A percentile compares a stretch with the other conserved stretches of the same genome.
Conservation (phyloP, 1,140 invertebrate species). For the Aradophagus sp. region DNA sequence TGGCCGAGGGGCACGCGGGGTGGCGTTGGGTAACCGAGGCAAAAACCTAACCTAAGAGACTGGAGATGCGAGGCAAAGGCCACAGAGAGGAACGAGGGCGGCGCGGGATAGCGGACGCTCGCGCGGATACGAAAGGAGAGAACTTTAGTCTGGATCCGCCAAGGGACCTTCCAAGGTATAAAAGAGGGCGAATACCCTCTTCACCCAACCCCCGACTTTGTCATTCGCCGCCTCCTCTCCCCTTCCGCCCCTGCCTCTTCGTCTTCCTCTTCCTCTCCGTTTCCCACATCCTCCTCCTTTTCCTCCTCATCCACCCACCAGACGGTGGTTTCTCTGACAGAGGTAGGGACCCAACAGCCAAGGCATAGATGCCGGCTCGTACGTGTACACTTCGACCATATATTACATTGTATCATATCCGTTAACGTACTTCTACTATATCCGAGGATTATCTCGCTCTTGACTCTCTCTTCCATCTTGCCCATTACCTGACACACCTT, state of each 20-base stretch:
- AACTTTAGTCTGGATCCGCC: conserved; percentile 68
- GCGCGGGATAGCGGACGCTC: conserved; percentile 56
- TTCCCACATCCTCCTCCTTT: conserved; percentile 9
- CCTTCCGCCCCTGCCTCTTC: conserved; percentile 13
- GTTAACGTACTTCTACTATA: conserved; percentile 56
- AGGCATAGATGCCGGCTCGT: conserved; percentile 18
- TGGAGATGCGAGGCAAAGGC: conserved; percentile 65
- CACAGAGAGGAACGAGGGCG: conserved; percentile 67
- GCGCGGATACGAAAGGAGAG: conserved; percentile 69
- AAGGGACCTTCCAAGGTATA: conserved; percentile 70
- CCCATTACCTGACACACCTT: conserved; percentile 30
- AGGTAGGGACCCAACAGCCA: conserved; percentile 27
- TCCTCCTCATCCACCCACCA: conserved; percentile 11
- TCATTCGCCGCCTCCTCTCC: conserved; percentile 30
- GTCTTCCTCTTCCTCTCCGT: conserved; percentile 11
- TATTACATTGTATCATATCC: conserved; percentile 66
- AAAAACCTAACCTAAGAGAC: conserved; percentile 72
- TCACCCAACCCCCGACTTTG: conserved; percentile 48
- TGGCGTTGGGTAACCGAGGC: conserved; percentile 26
- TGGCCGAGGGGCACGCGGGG: conserved; percentile 12
- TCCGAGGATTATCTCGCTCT: conserved; percentile 20
- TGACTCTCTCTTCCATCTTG: conserved; percentile 11
- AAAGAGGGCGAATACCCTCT: conserved; percentile 65
- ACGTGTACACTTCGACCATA: conserved; percentile 59
- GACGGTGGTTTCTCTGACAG: conserved; percentile 30